Evolutionary conservation across 37 sponge, comb jelly and placozoan genomes (phyloP), one percentile per base, ranked within the genome.

Genomic region (Mnemiopsis leidyi): DNA sequence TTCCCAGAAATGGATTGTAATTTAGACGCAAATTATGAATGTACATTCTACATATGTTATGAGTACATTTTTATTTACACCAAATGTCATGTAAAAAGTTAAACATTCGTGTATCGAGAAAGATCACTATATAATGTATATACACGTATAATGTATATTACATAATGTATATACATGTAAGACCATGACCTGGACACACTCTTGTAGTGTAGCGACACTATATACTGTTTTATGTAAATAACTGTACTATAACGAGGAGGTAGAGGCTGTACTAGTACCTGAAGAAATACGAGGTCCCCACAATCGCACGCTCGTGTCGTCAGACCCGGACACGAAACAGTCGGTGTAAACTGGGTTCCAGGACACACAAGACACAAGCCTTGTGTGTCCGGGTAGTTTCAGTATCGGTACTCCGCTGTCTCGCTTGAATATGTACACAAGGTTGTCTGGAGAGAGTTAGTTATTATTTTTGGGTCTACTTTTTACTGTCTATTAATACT

Each of bases 311-410:
- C 92, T 94, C 23, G 83, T 93, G 68, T 99, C 99, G 34, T 99
- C 99, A 93, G 97, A 95, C 7, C 94, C 96, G 0, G 99, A 99
- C 23, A 95, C 99, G 38, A 99, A 88, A 92, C 96, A 94, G 93
- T 92, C 77, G 3, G 93, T 95, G 38, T 92, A 37, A 32, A 94
- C 95, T n/a, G 97, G 95, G 92, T 97, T 97, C 99, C 99, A 99
- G 30, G 82, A 76, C 7, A 99, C 97, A 95, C 96, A 95, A 93
- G 96, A 97, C 1, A 99, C 99, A 48, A 96, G 85, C 23, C 95
- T 69, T 0, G 97, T 95, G 94, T 99, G 99, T 25, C 97, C 97
- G 28, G 82, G 82, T 23, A 99, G 92, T 26, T 95, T 93, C 0
- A 93, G 69, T 24, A 97, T 95, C 3, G 99, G 99, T 32, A 93